Conservation (phyloP, 92 coral and sea anemone species). For the Blastomussa wellsi region DNA sequence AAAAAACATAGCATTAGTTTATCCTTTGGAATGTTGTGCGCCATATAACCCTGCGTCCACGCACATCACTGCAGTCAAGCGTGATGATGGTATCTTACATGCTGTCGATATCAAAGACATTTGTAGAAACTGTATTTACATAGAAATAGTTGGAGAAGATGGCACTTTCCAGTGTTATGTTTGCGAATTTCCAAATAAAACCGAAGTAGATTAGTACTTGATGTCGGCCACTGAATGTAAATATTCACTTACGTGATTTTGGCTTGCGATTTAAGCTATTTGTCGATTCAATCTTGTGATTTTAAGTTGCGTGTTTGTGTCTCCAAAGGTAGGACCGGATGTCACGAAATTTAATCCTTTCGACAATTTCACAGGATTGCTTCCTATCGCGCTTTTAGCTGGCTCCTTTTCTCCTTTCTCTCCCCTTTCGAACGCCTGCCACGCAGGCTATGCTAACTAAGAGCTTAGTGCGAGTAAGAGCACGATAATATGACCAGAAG, state of each 20-base stretch:
- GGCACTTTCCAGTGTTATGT: not conserved
- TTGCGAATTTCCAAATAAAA: constrained; percentile 8
- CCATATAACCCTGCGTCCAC: constrained; percentile 1
- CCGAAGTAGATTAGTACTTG: constrained; percentile 7
- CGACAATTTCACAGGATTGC: too few species aligned
- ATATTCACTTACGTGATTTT: not conserved
- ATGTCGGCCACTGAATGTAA: not conserved
- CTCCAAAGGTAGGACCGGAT: too few species aligned
- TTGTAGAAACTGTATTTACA: not conserved
- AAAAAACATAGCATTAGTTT: not conserved
- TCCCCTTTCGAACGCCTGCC: too few species aligned
- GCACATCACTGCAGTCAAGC: not conserved
- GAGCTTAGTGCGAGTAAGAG: not conserved
- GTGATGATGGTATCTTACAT: not conserved
- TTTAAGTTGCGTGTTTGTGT: not conserved
- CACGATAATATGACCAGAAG: not conserved
- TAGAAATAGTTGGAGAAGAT: not conserved
- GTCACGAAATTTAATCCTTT: too few species aligned
- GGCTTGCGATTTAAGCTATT: not conserved
- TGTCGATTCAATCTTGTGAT: too few species aligned
- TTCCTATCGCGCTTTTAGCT: too few species aligned
- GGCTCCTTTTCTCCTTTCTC: too few species aligned
- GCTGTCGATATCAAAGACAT: not conserved
- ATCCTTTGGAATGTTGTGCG: constrained; percentile 21
- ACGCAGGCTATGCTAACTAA: not conserved